These are phyloP conservation scores for Capitulum mitella DNA, from an alignment of 2,888 invertebrate species.

Conservation along the genomic window DNA sequence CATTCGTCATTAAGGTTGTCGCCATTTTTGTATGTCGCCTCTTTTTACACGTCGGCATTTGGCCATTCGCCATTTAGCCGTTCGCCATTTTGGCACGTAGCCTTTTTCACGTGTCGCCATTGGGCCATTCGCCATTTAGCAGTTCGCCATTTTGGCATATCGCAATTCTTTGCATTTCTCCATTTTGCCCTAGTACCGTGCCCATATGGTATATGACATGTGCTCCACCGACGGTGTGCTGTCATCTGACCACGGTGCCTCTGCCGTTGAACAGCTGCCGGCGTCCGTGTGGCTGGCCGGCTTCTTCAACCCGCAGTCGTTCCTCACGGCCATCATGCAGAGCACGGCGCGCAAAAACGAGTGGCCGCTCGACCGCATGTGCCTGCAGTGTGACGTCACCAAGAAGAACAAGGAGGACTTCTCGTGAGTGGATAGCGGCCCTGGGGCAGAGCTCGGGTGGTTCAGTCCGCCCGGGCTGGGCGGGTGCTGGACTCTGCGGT, in stretches of 20 bases:
- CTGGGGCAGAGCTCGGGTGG: not conserved
- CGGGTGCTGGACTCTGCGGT: not conserved
- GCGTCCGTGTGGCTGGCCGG: constrained; percentile 92
- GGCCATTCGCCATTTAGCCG: too few relatives aligned
- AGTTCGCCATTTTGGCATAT: too few relatives aligned
- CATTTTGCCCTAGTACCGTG: too few relatives aligned
- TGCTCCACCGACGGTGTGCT: not conserved
- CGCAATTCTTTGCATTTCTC: not conserved
- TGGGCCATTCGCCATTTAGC: too few relatives aligned
- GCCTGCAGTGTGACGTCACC: constrained; percentile 91
- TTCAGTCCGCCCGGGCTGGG: not conserved
- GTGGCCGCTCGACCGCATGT: constrained; percentile 88
- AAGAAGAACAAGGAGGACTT: constrained; percentile 95
- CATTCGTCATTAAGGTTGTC: too few relatives aligned
- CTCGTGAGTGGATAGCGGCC: constrained; percentile 55
- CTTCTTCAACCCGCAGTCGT: constrained; percentile 96
- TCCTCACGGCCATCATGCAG: constrained; percentile 96
- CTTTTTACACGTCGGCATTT: too few relatives aligned
- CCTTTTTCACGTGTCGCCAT: too few relatives aligned
- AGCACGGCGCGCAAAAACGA: constrained; percentile 89
- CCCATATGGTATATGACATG: too few relatives aligned
- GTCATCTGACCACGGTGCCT: not conserved
- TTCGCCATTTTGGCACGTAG: too few relatives aligned
- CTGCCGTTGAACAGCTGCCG: constrained; percentile 57
- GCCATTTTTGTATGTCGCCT: too few relatives aligned